Conservation (phyloP, 2,113 vertebrate genomes). For the Zosterops hypoxanthus region DNA sequence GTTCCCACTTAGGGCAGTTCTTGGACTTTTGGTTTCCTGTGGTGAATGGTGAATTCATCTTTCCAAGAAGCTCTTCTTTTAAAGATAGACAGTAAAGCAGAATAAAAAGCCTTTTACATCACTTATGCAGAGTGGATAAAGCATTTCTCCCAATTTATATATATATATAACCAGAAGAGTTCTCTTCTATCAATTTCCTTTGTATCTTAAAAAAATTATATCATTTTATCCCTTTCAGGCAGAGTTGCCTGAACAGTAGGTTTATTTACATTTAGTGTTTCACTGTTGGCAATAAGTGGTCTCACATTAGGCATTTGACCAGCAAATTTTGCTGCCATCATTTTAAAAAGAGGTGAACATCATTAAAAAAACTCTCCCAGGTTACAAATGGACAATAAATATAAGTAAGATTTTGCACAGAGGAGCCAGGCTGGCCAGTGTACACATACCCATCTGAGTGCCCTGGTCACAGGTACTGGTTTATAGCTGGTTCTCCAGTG, state of each 20-base stretch:
- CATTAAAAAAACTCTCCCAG: not conserved
- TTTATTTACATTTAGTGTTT: slow-evolving; percentile 22
- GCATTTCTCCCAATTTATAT: not conserved
- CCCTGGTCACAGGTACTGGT: slow-evolving; percentile 44
- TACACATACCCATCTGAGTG: not conserved
- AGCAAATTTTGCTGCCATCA: not conserved
- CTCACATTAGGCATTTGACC: not conserved
- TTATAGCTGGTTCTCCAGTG: not conserved
- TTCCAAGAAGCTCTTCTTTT: not conserved
- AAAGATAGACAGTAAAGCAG: not conserved
- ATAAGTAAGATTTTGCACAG: not conserved
- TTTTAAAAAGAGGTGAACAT: not conserved
- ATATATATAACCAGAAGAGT: not conserved
- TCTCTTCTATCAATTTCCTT: not conserved
- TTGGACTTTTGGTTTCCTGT: not conserved
- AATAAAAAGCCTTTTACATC: not conserved
- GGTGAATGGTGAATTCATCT: not conserved
- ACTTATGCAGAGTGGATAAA: not conserved
- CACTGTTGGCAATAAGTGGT: not conserved
- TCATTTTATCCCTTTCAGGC: not conserved
- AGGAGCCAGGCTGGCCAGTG: not conserved
- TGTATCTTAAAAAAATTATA: not conserved
- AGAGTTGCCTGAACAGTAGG: not conserved
- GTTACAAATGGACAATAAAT: not conserved
- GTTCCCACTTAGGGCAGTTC: not conserved